phyloP scores from a whole-genome alignment of 2,797 vertebrate genomes.

The Esox lucius region DNA sequence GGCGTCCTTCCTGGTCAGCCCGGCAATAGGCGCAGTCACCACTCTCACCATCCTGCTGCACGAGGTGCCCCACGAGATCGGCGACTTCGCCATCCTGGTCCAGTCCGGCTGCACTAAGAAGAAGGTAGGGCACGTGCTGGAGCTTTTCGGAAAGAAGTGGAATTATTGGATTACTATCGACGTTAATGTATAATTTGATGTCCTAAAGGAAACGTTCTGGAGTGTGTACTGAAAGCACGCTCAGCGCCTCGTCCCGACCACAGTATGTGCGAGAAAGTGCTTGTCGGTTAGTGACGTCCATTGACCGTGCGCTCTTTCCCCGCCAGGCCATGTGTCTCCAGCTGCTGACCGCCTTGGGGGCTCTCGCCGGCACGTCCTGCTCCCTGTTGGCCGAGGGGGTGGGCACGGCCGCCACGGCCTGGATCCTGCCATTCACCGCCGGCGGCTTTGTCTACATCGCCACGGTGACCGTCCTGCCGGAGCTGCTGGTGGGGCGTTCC shows the following conservation, averaged over 20 bases:
- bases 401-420: slow-evolving; percentile 81
- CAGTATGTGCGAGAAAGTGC: not conserved
- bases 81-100: slow-evolving; percentile 91
- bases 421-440: slow-evolving; percentile 90
- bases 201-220: not conserved
- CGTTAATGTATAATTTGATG: not conserved
- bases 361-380: slow-evolving; percentile 85
- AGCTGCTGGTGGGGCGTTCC: slow-evolving; percentile 83
- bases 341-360: slow-evolving; percentile 87
- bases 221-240: not conserved
- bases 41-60: slow-evolving; percentile 90
- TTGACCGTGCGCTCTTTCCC: slow-evolving; percentile 3
- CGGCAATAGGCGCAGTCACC: slow-evolving; percentile 81
- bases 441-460: slow-evolving; percentile 93
- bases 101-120: slow-evolving; percentile 91
- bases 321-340: slow-evolving; percentile 89
- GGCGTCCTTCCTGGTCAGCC: slow-evolving; percentile 85
- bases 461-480: slow-evolving; percentile 88
- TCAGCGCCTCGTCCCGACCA: not conserved
- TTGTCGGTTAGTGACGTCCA: not conserved
- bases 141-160: not conserved
- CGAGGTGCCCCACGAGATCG: slow-evolving; percentile 91
- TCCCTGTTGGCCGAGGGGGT: slow-evolving; percentile 87
- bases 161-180: too few relatives aligned
- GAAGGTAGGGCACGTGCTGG: slow-evolving; percentile 69